Base-by-base conservation (phyloP, 2,113 vertebrate species). In the Vimba vimba region DNA sequence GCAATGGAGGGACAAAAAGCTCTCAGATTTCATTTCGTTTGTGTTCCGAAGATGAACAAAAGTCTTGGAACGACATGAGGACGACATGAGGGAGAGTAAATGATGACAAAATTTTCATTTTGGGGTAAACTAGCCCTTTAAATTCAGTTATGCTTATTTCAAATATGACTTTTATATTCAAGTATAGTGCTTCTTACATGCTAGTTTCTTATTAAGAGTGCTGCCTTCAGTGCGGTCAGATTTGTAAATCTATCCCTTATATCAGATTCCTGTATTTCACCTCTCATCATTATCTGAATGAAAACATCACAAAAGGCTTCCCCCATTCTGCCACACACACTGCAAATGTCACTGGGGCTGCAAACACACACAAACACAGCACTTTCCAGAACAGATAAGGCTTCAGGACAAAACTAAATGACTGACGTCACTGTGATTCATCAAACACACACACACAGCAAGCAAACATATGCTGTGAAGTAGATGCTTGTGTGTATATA, bases 191-290 rank as follows among this genome's bases (percentile, higher is more conserved):
- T 52, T 4, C 15, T 52, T 52, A 52, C 50, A 52, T 52, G 15
- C 50, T 52, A 52, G 11, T 74, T 79, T 79, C 2, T 59, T 7
- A 3, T 39, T 79, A 5, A n/a, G 30, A 39, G n/a, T 79, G 33
- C 7, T 79, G 33, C 10, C 4, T 36, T 39, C 21, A n/a, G 9
- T 23, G 30, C 0, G 33, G 55, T 60, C 77, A n/a, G 23, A 79
- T 25, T 25, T 79, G 33, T 81, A 12, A 43, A 66, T 62, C 33
- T 50, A 45, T 81, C 39, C 36, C n/a, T 21, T 30, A 4, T 30
- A 19, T 36, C 84, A 86, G 79, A 86, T 82, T 89, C 86, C 91
- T 91, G 89, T 89, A 62, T 84, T 69, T 62, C 33, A 12, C 33
- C 27, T 43, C 30, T 21, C 27, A 68, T 77, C 50, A 47, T 45